Evolutionary conservation across 2,888 invertebrate genomes (phyloP).

Genomic region (Scelioninae gen. 1): DNA sequence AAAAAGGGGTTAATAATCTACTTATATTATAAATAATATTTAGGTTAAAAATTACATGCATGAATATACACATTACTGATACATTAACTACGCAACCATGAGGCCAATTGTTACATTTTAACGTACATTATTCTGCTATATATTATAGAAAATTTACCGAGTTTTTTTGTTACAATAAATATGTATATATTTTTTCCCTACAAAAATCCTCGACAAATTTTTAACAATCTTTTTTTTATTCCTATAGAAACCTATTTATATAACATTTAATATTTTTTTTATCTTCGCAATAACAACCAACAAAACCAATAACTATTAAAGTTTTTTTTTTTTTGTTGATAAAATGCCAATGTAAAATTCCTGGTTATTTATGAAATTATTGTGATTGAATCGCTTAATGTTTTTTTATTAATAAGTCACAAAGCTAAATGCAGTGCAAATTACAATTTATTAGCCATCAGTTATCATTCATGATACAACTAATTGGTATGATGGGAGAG

Average conservation of each 20-base stretch:
- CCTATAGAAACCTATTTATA: conserved; percentile 15
- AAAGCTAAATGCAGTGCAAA: conserved; percentile 19
- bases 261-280: neutral
- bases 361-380: too few relatives aligned
- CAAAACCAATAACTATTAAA: neutral
- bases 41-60: conserved; percentile 38
- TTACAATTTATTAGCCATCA: conserved; percentile 10
- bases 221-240: conserved; percentile 1
- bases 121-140: neutral
- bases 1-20: conserved; percentile 49
- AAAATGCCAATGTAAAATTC: conserved; percentile 21
- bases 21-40: conserved; percentile 49
- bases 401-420: too few relatives aligned
- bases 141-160: too few relatives aligned
- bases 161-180: too few relatives aligned
- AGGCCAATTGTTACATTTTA: conserved; percentile 7
- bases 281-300: conserved; percentile 6
- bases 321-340: conserved; percentile 15
- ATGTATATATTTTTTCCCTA: neutral
- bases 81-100: conserved; percentile 20
- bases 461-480: conserved; percentile 1
- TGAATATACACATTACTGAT: conserved; percentile 16
- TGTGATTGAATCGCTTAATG: too few relatives aligned
- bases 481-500: too few relatives aligned
- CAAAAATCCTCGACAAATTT: neutral